Percentiles rank a stretch among this genome's conserved stretches.
These are phyloP conservation scores for Cyaniris semiargus DNA, from an alignment of 2,888 invertebrate genomes.

Conservation along the genomic window DNA sequence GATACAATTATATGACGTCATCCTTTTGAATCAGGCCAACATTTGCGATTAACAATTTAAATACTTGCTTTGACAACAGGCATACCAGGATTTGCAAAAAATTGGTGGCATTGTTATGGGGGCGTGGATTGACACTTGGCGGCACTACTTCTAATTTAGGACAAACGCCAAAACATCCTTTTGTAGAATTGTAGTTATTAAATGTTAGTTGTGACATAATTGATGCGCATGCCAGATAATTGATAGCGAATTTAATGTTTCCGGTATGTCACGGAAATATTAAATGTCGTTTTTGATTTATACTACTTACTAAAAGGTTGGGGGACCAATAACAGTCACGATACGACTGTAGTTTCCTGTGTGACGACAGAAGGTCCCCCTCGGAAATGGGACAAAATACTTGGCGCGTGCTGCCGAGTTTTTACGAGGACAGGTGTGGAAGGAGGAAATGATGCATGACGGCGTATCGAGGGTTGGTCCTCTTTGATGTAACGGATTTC, in stretches of 20 bases:
- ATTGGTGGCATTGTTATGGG: too few species aligned
- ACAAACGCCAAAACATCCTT: too few species aligned
- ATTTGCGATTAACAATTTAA: neutral
- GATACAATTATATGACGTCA: neutral
- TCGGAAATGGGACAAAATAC: neutral
- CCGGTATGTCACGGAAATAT: slow-evolving; percentile 9
- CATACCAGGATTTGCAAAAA: neutral
- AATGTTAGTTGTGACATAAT: neutral
- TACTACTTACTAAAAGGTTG: neutral
- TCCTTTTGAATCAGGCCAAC: neutral
- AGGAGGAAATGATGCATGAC: neutral
- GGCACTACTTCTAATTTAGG: too few species aligned
- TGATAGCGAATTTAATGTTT: neutral
- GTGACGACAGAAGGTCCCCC: neutral
- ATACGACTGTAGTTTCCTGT: slow-evolving; percentile 15
- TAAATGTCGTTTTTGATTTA: neutral
- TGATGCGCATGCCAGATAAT: neutral
- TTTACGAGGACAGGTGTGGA: slow-evolving; percentile 1
- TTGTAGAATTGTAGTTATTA: neutral
- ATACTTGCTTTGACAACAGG: neutral
- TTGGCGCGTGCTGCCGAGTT: slow-evolving; percentile 20
- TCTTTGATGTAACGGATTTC: slow-evolving; percentile 10
- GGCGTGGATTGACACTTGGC: too few species aligned
- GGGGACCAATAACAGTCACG: neutral
- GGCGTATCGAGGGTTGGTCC: neutral